Base-by-base conservation (phyloP, 2,113 vertebrate genomes). In the Pao palembangensis region DNA sequence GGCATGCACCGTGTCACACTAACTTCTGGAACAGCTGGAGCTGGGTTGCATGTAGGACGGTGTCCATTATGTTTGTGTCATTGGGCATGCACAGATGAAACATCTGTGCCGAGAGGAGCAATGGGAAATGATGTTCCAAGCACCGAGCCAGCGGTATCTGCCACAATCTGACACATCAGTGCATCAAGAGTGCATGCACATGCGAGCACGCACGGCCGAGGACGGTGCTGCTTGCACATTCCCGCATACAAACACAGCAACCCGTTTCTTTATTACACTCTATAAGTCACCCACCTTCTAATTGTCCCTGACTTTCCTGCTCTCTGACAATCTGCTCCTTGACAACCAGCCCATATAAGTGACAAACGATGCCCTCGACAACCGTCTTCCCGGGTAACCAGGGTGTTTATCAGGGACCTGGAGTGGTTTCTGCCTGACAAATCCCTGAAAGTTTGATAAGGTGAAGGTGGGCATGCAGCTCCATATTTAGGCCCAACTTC, bases 11-110 rank as follows among this genome's bases (percentile, higher is more conserved):
- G 78, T 68, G 75, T 87, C 83, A 75, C 75, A 55, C 76, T 82
- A 80, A 87, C 81, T 76, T 68, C 66, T 71, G 70, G 61, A 87
- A 79, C 87, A 89, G 84, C 85, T 89, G 87, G 79, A 86, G 76
- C 66, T 25, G 44, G 70, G 81, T 60, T 78, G 75, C 52, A 55
- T 62, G 69, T 48, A 1, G 59, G 44, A 62, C 8, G 41, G 57
- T 70, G 65, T 54, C 42, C 59, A 21, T 73, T 62, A 43, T 67
- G 78, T 70, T 56, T 65, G 51, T 20, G 52, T 55, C 48, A 62
- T 58, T 34, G 46, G 76, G 67, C 31, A 64, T 73, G 69, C 67
- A 47, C 69, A 44, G 46, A 16, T 19, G 58, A 21, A 85, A 85
- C 87, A 87, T 85, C 84, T 86, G 82, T 59, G 77, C 68, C 1